Base-by-base conservation (phyloP, 2,113 vertebrate species). In the Heterotilapia buettikoferi region DNA sequence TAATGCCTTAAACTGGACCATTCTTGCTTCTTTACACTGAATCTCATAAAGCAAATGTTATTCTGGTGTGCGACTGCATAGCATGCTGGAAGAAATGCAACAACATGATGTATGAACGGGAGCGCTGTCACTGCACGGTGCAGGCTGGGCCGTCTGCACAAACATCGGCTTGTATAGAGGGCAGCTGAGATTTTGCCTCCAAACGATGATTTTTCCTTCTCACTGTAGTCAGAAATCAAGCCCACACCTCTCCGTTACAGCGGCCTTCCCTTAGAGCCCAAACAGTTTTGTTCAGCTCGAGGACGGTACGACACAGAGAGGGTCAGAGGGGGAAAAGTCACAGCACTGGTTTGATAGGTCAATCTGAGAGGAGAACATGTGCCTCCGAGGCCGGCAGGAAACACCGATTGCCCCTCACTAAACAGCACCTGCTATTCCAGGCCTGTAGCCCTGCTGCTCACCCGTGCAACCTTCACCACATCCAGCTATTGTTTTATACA, bases 261-360 rank as follows among this genome's bases (percentile, higher is more conserved):
- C 8, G 0, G 12, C 40, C n/a, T 21, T 43, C 38, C 66, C 7
- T 43, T 71, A 24, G 12, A 43, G 66, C 1, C 7, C 66, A 9
- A 6, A 71, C 66, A 18, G 38, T 16, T 43, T 3, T 6, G 68
- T 45, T 43, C 38, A 71, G 66, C 66, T 71, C 1, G 13, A 71
- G 38, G 0, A 13, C 7, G 0, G 5, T 6, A 0, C 5, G 8
- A 73, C 38, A 45, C n/a, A 6, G 38, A 45, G 13, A 0, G 7
- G 38, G 12, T 43, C 61, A 0, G 31, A 4, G 31, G 29, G 59
- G 19, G 50, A 9, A 21, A 68, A 68, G 36, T 4, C 36, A 13
- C 2, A 21, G n/a, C 63, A 5, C n/a, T 8, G 63, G 36, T 71
- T 71, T 24, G 36, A 71, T 14, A 14, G 63, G 36, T 40, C 33